Evolutionary conservation across 2,113 vertebrate species (phyloP).

Genomic region (Sceloporus undulatus): DNA sequence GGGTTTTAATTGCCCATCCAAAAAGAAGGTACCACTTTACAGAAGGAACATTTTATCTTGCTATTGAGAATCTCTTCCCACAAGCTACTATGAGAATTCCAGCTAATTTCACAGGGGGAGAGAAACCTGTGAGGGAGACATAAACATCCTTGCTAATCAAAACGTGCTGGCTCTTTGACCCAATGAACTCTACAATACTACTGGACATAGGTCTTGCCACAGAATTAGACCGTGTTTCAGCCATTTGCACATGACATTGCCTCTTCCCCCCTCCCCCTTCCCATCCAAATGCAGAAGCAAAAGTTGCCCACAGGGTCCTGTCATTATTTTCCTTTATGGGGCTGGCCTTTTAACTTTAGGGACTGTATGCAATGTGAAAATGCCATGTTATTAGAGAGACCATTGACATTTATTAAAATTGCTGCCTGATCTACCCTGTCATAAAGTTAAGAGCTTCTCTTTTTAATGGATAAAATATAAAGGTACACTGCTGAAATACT

Average conservation of each 20-base stretch:
- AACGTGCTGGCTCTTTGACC: background rate
- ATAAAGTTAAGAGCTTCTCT: constrained; percentile 23
- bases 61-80: background rate
- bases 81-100: too few species aligned
- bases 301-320: constrained; percentile 2
- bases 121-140: background rate
- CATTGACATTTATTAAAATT: constrained; percentile 33
- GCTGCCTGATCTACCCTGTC: constrained; percentile 16
- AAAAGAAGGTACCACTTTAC: background rate
- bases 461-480: constrained; percentile 16
- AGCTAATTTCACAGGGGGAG: too few species aligned
- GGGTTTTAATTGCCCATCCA: background rate
- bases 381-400: constrained; percentile 23
- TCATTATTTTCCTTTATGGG: background rate
- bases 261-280: background rate
- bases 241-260: background rate
- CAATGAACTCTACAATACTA: background rate
- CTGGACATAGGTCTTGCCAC: background rate
- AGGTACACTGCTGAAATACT: background rate
- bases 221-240: background rate
- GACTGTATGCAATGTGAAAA: constrained; percentile 2
- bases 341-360: constrained; percentile 1
- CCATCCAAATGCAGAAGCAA: constrained; percentile 2
- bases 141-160: background rate
- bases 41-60: background rate